Base-by-base conservation (phyloP, 2,888 invertebrate genomes). In the Drosophila stalkeri region DNA sequence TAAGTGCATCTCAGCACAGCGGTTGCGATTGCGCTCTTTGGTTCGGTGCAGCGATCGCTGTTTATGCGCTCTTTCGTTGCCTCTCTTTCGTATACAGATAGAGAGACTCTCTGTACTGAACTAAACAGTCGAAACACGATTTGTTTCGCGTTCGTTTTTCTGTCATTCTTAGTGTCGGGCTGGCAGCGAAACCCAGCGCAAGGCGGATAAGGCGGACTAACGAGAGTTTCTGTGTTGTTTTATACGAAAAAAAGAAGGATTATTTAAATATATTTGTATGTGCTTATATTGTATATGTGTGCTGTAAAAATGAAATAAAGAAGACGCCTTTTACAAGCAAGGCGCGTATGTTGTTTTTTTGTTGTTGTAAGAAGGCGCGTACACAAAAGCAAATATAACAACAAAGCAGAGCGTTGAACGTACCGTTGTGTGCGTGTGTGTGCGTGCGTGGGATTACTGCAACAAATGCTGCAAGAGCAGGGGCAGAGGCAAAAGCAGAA, bases 121-220 rank as follows among this genome's bases (percentile, higher is more conserved):
- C 56, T 46, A 20, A 39, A 33, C 62, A 62, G 47, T 64, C 57
- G 44, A 70, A 57, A 74, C 61, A 51, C 20, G 47, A 72, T 56
- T 54, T 23, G 56, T 62, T 43, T 62, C 52, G 77, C 46, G 81
- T 27, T 61, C 49, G 44, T 43, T 41, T 63, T 41, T 52, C 56
- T 56, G 44, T 46, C 47, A 11, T 49, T 51, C 23, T 78, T 68
- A 78, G 78, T 78, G 65, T 35, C 47, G 55, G 52, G 44, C 43
- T 47, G 74, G 51, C 78, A 62, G 68, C 63, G 86, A 78, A 56
- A 77, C 68, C 43, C 65, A 81, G 47, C 72, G 66, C 54, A 87
- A 78, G 69, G 59, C 81, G 39, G 31, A 20, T 47, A 35, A 56
- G 51, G 70, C 81, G 71, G 66, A 41, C 12, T 66, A 69, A 63